Conservation (phyloP, 2,113 vertebrate genomes). For the Antechinus flavipes region DNA sequence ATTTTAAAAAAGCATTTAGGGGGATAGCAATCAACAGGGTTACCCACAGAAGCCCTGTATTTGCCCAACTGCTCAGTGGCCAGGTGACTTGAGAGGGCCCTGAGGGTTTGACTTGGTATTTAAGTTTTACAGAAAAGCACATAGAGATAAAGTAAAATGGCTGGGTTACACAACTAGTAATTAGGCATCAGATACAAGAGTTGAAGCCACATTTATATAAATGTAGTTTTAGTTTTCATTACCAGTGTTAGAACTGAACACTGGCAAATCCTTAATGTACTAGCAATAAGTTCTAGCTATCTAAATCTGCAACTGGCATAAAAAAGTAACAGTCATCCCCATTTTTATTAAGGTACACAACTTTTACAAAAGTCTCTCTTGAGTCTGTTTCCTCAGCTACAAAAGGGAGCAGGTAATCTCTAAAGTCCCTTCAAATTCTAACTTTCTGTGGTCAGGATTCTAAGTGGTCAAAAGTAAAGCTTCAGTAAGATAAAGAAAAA, state of each 20-base stretch:
- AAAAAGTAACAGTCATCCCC: background rate
- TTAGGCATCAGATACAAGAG: background rate
- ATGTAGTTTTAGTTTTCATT: background rate
- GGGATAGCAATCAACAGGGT: background rate
- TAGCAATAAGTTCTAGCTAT: background rate
- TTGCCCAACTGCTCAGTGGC: background rate
- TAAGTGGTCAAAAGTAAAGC: background rate
- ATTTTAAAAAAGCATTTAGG: background rate
- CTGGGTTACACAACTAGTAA: background rate
- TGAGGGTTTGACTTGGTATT: background rate
- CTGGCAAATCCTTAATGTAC: background rate
- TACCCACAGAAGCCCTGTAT: background rate
- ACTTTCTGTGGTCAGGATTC: background rate
- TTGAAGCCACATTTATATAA: background rate
- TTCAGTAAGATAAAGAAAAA: slow-evolving; percentile 32
- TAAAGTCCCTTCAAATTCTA: background rate
- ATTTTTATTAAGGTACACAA: background rate
- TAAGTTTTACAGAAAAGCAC: background rate
- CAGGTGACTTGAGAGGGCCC: background rate
- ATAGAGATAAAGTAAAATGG: background rate
- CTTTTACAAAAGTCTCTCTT: background rate
- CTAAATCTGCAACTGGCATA: background rate
- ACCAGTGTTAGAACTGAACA: background rate
- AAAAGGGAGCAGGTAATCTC: background rate
- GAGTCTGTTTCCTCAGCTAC: background rate